These are phyloP conservation scores for Lordiphosa collinella DNA, from an alignment of 1,140 invertebrate genomes.

Conservation along the genomic window DNA sequence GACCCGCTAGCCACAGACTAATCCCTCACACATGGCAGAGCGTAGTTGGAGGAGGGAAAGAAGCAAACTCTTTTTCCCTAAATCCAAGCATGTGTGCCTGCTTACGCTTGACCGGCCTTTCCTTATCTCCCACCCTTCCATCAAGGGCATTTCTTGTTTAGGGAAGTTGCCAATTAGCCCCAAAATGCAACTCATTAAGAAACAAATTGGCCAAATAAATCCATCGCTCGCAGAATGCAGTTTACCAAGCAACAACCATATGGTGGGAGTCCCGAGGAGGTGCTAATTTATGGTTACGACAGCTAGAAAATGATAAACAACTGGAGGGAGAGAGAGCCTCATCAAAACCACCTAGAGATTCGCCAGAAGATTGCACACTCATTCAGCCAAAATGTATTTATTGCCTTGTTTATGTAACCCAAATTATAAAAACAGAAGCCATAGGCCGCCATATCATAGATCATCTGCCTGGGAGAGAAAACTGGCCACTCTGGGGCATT, in stretches of 20 bases:
- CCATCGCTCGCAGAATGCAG: constrained; percentile 57
- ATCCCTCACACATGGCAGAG: constrained; percentile 49
- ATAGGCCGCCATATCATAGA: constrained; percentile 25
- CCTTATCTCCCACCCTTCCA: background rate
- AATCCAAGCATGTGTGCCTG: background rate
- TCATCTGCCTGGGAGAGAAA: constrained; percentile 16
- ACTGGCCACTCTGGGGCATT: background rate
- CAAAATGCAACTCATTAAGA: constrained; percentile 54
- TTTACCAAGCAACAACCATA: constrained; percentile 58
- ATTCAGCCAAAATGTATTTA: constrained; percentile 47
- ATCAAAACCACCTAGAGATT: constrained; percentile 33
- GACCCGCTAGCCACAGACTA: constrained; percentile 30
- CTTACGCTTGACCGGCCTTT: background rate
- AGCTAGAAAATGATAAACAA: constrained; percentile 35
- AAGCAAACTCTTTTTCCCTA: background rate
- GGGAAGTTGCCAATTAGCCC: constrained; percentile 32
- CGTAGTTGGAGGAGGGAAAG: background rate
- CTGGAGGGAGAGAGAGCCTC: constrained; percentile 16
- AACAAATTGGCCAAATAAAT: constrained; percentile 64
- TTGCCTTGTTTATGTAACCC: constrained; percentile 66
- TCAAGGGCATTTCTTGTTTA: constrained; percentile 36
- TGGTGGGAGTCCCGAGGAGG: constrained; percentile 55
- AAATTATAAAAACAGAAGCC: constrained; percentile 66
- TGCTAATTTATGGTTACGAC: constrained; percentile 70
- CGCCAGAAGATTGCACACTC: constrained; percentile 31